Evolutionary conservation across 2,888 invertebrate species (phyloP).

Genomic region (Plagodis pulveraria): DNA sequence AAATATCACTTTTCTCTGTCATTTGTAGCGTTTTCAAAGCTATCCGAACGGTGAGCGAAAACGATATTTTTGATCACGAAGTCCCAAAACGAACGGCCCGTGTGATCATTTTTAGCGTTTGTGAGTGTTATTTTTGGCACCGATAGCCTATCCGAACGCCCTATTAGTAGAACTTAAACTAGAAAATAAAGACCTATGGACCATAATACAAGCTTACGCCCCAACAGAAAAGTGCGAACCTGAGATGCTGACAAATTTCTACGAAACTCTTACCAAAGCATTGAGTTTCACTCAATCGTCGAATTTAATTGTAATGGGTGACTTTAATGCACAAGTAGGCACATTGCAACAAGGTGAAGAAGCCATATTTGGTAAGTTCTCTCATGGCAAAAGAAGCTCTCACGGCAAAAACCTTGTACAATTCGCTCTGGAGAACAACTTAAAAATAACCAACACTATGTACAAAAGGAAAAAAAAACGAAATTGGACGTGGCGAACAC

Average conservation of each 20-base stretch:
- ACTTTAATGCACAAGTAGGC: slow-evolving; percentile 5
- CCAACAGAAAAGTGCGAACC: background rate
- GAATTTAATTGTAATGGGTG: slow-evolving; percentile 2
- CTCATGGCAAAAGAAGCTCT: slow-evolving; percentile 1
- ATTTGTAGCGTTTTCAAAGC: too few relatives aligned
- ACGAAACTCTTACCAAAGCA: background rate
- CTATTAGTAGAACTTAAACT: background rate
- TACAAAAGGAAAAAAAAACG: background rate
- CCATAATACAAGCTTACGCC: background rate
- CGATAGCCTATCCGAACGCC: too few relatives aligned
- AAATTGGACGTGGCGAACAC: slow-evolving; percentile 8
- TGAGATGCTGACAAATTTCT: background rate
- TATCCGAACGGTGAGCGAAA: too few relatives aligned
- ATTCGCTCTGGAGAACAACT: slow-evolving; percentile 6
- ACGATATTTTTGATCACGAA: too few relatives aligned
- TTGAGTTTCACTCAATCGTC: background rate
- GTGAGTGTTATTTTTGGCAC: too few relatives aligned
- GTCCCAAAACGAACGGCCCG: too few relatives aligned
- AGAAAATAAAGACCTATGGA: background rate
- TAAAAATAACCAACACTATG: too few relatives aligned
- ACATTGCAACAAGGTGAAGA: slow-evolving; percentile 3
- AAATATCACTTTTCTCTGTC: too few relatives aligned
- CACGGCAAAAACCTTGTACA: slow-evolving; percentile 1
- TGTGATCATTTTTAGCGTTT: too few relatives aligned
- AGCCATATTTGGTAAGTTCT: slow-evolving; percentile 1